Conservation (phyloP, 1,140 invertebrate genomes). For the Scaptomyza graminum region DNA sequence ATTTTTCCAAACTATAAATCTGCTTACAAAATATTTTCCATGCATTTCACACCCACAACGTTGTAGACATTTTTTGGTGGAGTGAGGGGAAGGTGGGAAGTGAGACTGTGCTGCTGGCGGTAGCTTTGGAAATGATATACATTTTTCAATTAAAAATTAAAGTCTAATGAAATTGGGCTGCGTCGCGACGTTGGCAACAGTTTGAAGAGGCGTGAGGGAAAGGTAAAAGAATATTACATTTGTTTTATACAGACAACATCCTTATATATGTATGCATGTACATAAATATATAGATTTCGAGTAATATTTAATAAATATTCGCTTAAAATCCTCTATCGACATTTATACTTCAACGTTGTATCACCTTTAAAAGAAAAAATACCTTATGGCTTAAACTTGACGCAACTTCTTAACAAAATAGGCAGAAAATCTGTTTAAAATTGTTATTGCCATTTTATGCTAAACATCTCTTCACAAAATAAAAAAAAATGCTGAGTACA, state of each 20-base stretch:
- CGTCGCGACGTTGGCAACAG: conserved; percentile 40
- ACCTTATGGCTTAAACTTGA: conserved; percentile 12
- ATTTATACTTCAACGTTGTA: conserved; percentile 62
- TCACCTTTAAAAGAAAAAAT: conserved; percentile 36
- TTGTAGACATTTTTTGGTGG: background rate
- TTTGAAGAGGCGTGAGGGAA: conserved; percentile 9
- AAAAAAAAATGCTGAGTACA: conserved; percentile 25
- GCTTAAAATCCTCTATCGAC: background rate
- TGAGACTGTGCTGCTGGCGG: conserved; percentile 42
- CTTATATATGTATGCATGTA: too few species aligned
- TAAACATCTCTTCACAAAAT: conserved; percentile 49
- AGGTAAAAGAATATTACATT: too few species aligned
- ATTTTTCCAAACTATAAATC: conserved; percentile 78
- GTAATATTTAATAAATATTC: too few species aligned
- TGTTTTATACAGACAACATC: too few species aligned
- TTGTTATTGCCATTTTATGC: conserved; percentile 79
- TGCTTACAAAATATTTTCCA: conserved; percentile 76
- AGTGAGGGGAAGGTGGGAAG: background rate
- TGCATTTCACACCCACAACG: conserved; percentile 57
- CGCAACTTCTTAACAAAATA: conserved; percentile 39
- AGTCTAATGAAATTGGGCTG: conserved; percentile 70
- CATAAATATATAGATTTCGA: too few species aligned
- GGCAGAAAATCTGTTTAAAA: conserved; percentile 74
- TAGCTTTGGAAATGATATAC: conserved; percentile 66
- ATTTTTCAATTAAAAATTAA: conserved; percentile 77